These are phyloP conservation scores for Dioctria rufipes DNA, from an alignment of 2,888 invertebrate species.

Conservation along the genomic window DNA sequence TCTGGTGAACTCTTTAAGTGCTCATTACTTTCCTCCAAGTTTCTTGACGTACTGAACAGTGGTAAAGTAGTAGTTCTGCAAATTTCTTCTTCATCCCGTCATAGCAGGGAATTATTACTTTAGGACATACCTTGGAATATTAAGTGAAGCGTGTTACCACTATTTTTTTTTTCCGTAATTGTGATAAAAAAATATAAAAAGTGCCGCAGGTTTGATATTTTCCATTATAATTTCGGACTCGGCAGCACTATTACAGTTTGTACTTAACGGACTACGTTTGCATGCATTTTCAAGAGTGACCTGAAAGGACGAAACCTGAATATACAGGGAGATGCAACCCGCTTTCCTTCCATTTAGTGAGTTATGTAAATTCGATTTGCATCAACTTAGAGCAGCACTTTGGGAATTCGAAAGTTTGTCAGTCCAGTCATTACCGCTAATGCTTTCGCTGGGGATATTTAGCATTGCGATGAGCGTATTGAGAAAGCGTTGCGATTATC, in stretches of 20 bases:
- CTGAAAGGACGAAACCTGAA: no score
- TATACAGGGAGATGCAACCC: no score
- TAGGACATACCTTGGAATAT: no score
- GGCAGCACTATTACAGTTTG: no score
- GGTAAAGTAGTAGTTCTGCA: conserved; percentile 38
- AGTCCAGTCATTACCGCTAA: conserved; percentile 40
- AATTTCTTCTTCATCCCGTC: conserved; percentile 35
- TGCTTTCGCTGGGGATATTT: conserved; percentile 30
- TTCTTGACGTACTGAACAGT: conserved; percentile 36
- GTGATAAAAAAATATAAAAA: no score
- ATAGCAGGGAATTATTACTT: not conserved
- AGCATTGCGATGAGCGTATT: conserved; percentile 12
- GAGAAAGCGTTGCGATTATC: conserved; percentile 41
- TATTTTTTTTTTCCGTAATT: no score
- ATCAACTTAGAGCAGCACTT: not conserved
- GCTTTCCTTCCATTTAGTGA: no score
- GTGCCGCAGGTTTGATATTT: no score
- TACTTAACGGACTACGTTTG: no score
- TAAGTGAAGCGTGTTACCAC: no score
- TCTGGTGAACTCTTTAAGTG: conserved; percentile 47
- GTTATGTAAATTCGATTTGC: not conserved
- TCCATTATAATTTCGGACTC: no score
- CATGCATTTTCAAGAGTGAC: no score
- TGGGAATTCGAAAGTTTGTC: conserved; percentile 24
- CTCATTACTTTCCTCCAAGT: conserved; percentile 42